A percentile compares a stretch with the other conserved stretches of the same genome.
Evolutionary conservation across 2,797 vertebrate species (phyloP).

Genomic region (Morus bassanus): DNA sequence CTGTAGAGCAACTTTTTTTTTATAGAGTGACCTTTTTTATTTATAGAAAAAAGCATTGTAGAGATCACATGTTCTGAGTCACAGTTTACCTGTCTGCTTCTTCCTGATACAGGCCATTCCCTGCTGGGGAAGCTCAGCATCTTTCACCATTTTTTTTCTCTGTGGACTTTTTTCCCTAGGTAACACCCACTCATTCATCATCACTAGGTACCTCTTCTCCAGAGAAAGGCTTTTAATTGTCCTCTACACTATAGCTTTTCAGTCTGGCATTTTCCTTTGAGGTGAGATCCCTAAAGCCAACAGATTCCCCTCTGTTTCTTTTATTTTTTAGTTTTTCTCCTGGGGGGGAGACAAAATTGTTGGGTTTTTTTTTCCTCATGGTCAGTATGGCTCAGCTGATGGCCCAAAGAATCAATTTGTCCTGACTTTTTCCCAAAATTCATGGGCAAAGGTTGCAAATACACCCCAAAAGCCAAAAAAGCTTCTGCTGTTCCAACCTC

Average conservation of each 20-base stretch:
- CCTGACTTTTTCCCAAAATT: background rate
- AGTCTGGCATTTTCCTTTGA: background rate
- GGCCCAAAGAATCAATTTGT: background rate
- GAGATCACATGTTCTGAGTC: background rate
- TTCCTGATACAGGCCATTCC: background rate
- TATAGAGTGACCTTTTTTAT: background rate
- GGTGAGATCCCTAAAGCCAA: background rate
- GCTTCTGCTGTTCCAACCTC: background rate
- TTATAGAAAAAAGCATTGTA: background rate
- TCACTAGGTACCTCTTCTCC: background rate
- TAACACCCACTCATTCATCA: background rate
- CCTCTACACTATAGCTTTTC: background rate
- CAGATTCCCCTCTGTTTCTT: background rate
- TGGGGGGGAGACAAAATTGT: background rate
- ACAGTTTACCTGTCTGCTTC: background rate
- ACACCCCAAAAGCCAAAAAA: background rate
- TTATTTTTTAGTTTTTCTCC: background rate
- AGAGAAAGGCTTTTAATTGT: background rate
- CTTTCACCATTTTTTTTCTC: background rate
- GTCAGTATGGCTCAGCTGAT: background rate
- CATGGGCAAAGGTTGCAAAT: background rate
- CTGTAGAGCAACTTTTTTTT: background rate
- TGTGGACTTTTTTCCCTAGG: background rate
- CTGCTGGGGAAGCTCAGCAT: background rate
- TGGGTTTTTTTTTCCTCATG: fast-evolving